These are phyloP conservation scores for Tetramorium simillimum DNA, from an alignment of 1,140 invertebrate species.

Conservation along the genomic window DNA sequence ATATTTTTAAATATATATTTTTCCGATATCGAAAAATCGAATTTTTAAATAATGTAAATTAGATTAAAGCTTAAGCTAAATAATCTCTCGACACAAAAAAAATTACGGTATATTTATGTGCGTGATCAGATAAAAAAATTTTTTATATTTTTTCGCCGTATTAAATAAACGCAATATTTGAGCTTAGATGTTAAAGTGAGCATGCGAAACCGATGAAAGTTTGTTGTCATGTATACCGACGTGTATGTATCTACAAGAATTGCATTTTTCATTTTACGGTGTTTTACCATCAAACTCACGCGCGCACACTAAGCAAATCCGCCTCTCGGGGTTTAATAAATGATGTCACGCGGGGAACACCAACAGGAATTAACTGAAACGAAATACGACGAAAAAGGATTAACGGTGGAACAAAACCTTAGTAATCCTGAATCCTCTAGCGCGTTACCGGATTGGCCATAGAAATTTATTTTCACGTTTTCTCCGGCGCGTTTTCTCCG, in stretches of 20 bases:
- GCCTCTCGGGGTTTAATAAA: constrained; percentile 42
- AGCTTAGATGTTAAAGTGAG: not conserved
- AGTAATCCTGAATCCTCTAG: constrained; percentile 52
- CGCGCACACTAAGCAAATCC: constrained; percentile 12
- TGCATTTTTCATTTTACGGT: constrained; percentile 30
- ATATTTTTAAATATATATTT: not conserved
- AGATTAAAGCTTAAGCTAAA: not conserved
- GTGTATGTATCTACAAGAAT: not conserved
- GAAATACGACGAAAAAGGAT: constrained; percentile 58
- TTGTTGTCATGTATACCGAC: not conserved
- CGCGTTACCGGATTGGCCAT: constrained; percentile 48
- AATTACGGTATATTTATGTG: not conserved
- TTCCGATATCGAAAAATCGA: not conserved
- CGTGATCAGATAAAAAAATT: not conserved
- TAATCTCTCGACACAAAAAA: not conserved
- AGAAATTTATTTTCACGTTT: constrained; percentile 57
- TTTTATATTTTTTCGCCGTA: not conserved
- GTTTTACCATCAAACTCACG: constrained; percentile 28
- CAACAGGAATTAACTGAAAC: constrained; percentile 54
- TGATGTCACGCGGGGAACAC: constrained; percentile 58
- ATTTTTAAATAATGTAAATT: not conserved
- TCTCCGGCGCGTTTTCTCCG: constrained; percentile 11
- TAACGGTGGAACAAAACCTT: constrained; percentile 44
- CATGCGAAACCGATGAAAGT: not conserved
- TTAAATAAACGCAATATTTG: not conserved